These are phyloP conservation scores for Amazonetta brasiliensis DNA, from an alignment of 2,797 vertebrate species.

Conservation along the genomic window DNA sequence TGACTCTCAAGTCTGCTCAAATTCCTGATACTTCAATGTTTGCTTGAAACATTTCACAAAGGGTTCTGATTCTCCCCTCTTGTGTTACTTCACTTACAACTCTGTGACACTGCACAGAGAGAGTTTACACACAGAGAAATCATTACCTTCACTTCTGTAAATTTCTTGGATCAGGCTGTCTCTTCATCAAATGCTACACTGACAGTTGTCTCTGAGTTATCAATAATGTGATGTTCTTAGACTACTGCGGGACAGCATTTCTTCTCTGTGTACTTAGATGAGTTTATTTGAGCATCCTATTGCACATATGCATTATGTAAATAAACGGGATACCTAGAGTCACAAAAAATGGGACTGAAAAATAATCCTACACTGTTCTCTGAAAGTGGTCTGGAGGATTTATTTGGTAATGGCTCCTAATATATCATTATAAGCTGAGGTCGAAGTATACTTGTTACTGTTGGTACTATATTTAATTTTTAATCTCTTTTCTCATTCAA, in stretches of 20 bases:
- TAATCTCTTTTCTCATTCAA: slow-evolving; percentile 9
- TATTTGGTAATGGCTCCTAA: background rate
- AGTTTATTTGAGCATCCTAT: background rate
- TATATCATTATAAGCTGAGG: background rate
- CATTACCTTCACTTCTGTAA: background rate
- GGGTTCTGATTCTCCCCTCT: slow-evolving; percentile 31
- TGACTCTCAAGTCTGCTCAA: slow-evolving; percentile 67
- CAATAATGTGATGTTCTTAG: background rate
- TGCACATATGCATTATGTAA: background rate
- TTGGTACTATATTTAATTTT: slow-evolving; percentile 5
- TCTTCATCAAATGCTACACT: background rate
- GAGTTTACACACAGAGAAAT: slow-evolving; percentile 48
- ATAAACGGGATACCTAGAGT: background rate
- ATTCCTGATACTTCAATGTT: slow-evolving; percentile 68
- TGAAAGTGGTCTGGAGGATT: background rate
- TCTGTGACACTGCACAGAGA: slow-evolving; percentile 8
- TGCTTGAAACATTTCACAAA: slow-evolving; percentile 63
- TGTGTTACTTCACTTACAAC: slow-evolving; percentile 27
- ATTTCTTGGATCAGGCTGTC: slow-evolving; percentile 37
- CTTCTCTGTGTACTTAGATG: background rate
- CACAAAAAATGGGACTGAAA: background rate
- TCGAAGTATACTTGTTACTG: background rate
- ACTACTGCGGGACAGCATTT: background rate
- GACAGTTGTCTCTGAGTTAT: slow-evolving; percentile 28
- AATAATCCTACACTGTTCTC: background rate